Evolutionary conservation across 2,888 invertebrate species (phyloP), one percentile per base, ranked within the genome.

Genomic region (Chymomyza amoena): DNA sequence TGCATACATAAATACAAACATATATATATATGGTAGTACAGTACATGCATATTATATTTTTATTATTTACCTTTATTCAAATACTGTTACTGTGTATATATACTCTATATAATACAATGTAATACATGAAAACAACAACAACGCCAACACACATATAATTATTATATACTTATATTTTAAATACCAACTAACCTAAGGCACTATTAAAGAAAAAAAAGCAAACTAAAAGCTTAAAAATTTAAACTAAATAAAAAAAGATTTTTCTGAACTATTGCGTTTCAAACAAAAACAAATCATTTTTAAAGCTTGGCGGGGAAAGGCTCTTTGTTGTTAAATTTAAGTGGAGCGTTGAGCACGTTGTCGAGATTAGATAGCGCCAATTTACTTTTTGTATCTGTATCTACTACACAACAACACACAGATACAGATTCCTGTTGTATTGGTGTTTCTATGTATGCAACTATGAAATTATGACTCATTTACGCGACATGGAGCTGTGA

Each of bases 71-170:
- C 71, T 68, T 62, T 77, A 75, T 64, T 52, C 60, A 76, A 68
- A 64, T 56, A 36, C 71, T 70, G 64, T 69, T 70, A 68, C 52
- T 85, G 86, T 84, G 87, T 51, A 87, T 84, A 83, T 56, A 73
- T 84, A 6, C 6, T 3, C 28, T 28, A 28, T 28, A 9, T 67
- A 51, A 54, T 57, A 56, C 28, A 70, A 45, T 45, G 39, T 45
- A 54, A 54, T 54, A 54, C 15, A 52, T 52, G 18, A 20, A n/a
- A 54, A 36, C 4, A 18, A 20, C 32, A 45, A 45, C 39, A 45
- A 45, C 39, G 39, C 39, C 39, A 28, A 36, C 39, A 66, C 20
- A 66, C 9, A 56, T 20, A 63, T 36, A 32, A 50, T 71, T 45
- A 72, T 68, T 16, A 73, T 20, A 69, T 45, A 75, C 5, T 73